Conservation (phyloP, 1,140 invertebrate species). For the Xylocopa sonorina region DNA sequence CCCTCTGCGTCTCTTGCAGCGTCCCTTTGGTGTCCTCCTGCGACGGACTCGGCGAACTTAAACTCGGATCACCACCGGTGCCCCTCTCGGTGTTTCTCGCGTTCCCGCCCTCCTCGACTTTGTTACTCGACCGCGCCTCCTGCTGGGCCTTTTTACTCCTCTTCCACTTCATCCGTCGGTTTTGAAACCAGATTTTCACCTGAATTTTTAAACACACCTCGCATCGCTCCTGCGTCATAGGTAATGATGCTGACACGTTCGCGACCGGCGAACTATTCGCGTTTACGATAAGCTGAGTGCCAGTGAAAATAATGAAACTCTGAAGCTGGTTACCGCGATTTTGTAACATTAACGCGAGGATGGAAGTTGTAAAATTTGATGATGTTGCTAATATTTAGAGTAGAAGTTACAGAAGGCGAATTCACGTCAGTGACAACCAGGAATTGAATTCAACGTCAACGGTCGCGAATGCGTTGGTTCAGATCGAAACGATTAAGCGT, state of each 20-base stretch:
- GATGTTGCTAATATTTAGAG: too few species aligned
- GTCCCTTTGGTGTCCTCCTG: slow-evolving; percentile 71
- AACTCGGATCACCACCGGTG: slow-evolving; percentile 69
- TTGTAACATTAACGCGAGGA: too few species aligned
- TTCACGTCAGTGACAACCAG: too few species aligned
- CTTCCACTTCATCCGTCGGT: slow-evolving; percentile 97
- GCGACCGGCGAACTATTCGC: not conserved
- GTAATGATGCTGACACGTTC: too few species aligned
- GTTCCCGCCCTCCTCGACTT: slow-evolving; percentile 71
- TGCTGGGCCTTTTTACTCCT: slow-evolving; percentile 96
- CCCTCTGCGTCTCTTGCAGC: slow-evolving; percentile 73
- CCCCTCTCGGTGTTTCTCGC: slow-evolving; percentile 69
- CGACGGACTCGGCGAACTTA: slow-evolving; percentile 69
- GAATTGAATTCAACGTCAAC: too few species aligned
- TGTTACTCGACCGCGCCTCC: slow-evolving; percentile 83
- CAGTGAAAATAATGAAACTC: too few species aligned
- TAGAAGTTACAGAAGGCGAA: too few species aligned
- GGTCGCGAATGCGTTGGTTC: too few species aligned
- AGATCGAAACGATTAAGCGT: too few species aligned
- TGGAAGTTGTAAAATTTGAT: not conserved
- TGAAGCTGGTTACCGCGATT: too few species aligned
- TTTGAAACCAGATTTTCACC: slow-evolving; percentile 99
- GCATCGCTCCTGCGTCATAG: slow-evolving; percentile 1
- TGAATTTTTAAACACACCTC: slow-evolving; percentile 78
- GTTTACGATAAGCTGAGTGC: not conserved